Conservation (phyloP, 2,113 vertebrate genomes). For the Melospiza melodia region DNA sequence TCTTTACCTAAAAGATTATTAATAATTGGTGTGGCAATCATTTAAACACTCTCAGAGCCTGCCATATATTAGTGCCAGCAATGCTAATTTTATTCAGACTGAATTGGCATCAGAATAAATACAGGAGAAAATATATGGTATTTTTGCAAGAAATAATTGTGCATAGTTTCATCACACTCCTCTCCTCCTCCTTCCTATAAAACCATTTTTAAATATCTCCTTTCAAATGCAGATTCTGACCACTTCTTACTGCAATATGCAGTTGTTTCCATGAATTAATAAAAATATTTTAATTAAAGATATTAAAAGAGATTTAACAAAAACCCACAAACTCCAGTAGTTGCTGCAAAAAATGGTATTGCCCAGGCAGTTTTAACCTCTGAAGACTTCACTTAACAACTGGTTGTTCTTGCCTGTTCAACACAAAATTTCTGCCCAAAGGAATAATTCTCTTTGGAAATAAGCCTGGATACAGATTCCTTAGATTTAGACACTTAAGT, state of each 20-base stretch:
- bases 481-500: neutral
- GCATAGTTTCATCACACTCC: neutral
- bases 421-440: neutral
- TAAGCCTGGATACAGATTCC: neutral
- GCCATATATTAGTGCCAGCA: neutral
- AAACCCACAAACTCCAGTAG: neutral
- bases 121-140: neutral
- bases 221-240: conserved; percentile 28
- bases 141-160: neutral
- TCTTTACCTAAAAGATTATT: conserved; percentile 5
- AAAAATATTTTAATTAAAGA: too few species aligned
- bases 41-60: neutral
- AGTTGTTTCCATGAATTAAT: neutral
- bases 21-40: neutral
- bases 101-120: neutral
- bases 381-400: neutral
- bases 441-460: neutral
- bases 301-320: too few species aligned
- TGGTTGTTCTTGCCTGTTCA: neutral
- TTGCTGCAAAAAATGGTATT: neutral
- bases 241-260: neutral
- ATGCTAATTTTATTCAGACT: neutral
- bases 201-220: neutral
- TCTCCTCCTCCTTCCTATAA: neutral
- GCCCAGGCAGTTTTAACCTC: neutral